Conservation (phyloP, 2,888 invertebrate species). For the Hemicrepidius hirtus region DNA sequence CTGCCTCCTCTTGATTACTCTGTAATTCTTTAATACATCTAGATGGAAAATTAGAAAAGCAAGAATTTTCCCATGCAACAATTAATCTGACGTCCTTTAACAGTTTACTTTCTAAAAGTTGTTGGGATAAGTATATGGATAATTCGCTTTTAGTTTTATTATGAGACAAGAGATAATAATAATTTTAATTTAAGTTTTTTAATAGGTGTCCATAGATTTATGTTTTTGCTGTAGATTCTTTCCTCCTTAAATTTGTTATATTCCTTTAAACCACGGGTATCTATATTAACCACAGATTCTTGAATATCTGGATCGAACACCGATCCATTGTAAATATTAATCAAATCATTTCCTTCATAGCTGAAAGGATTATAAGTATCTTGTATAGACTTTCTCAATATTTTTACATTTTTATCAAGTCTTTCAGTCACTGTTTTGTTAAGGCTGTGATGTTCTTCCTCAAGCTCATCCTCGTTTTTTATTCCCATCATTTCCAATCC, state of each 20-base stretch:
- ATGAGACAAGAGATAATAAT: too few species aligned
- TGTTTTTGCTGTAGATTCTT: not conserved
- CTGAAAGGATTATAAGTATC: not conserved
- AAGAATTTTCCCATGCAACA: too few species aligned
- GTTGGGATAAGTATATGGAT: too few species aligned
- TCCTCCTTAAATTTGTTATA: not conserved
- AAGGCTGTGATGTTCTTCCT: not conserved
- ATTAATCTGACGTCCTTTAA: too few species aligned
- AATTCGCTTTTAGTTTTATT: too few species aligned
- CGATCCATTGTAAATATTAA: not conserved
- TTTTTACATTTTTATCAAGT: not conserved
- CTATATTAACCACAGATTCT: not conserved
- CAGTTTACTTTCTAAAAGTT: too few species aligned
- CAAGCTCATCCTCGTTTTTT: too few species aligned
- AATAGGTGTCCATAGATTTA: not conserved
- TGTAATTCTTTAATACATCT: too few species aligned
- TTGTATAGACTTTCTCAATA: not conserved
- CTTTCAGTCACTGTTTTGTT: not conserved
- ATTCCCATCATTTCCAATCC: too few species aligned
- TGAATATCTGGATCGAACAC: not conserved
- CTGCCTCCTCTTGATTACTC: too few species aligned
- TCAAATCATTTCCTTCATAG: not conserved
- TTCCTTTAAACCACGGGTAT: not conserved
- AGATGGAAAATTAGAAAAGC: too few species aligned
- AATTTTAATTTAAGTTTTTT: not conserved